Evolutionary conservation across 2,888 invertebrate species (phyloP).

Genomic region (Chalcosyrphus nemorum): DNA sequence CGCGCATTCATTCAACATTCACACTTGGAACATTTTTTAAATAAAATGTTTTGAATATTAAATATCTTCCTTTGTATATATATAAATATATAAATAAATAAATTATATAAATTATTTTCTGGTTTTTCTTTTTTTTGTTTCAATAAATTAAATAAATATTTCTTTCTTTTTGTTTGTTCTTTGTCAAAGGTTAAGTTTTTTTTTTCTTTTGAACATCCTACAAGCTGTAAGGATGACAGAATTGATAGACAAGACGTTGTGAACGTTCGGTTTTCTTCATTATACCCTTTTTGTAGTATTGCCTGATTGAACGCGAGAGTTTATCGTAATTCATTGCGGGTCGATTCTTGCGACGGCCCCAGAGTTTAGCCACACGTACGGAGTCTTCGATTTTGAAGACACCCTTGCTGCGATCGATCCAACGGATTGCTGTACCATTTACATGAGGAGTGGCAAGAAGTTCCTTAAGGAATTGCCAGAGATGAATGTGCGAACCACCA

Average conservation of each 20-base stretch:
- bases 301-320: constrained; percentile 97
- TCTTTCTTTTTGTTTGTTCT: not conserved
- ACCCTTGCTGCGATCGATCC: constrained; percentile 96
- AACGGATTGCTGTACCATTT: constrained; percentile 97
- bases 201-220: constrained; percentile 80
- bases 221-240: constrained; percentile 96
- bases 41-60: constrained; percentile 33
- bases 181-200: not conserved
- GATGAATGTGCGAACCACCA: constrained; percentile 95
- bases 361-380: constrained; percentile 96
- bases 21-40: constrained; percentile 47
- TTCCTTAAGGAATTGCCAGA: constrained; percentile 99
- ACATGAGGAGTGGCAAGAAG: constrained; percentile 93
- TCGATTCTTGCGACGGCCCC: constrained; percentile 99
- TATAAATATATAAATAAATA: constrained; percentile 74
- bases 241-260: constrained; percentile 99
- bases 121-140: constrained; percentile 15
- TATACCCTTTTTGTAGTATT: constrained; percentile 99
- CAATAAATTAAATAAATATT: constrained; percentile 71
- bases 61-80: constrained; percentile 30
- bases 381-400: constrained; percentile 99
- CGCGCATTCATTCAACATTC: constrained; percentile 63
- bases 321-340: constrained; percentile 99
- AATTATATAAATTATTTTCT: constrained; percentile 62
- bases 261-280: constrained; percentile 99